Evolutionary conservation across 1,140 invertebrate genomes (phyloP).

Genomic region (Leptestheria dahalacensis): DNA sequence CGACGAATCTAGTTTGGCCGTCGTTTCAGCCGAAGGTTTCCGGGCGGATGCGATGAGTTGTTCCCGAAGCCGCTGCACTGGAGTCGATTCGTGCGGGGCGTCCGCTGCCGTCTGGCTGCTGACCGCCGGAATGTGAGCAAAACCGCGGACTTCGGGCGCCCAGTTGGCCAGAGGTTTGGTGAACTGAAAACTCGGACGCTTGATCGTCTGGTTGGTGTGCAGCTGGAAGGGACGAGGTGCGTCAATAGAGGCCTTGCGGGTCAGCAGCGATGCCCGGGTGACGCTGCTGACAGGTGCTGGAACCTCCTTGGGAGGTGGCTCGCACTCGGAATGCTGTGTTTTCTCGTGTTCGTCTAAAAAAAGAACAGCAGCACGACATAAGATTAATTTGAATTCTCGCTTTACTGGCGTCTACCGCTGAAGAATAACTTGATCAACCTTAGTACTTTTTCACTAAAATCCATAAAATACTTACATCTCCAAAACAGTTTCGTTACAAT

Average conservation of each 20-base stretch:
- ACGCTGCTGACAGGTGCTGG: not conserved
- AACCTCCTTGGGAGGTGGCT: not conserved
- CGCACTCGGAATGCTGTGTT: no score
- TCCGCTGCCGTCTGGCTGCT: no score
- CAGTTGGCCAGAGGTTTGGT: constrained; percentile 10
- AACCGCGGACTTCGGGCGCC: constrained; percentile 15
- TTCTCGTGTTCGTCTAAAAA: no score
- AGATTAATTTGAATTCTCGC: no score
- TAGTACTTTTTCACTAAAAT: no score
- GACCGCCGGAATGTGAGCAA: constrained; percentile 3
- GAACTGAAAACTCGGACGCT: constrained; percentile 1
- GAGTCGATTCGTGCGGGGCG: no score
- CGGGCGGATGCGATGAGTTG: constrained; percentile 8
- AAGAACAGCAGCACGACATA: no score
- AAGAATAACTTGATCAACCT: no score
- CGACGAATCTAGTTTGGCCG: not conserved
- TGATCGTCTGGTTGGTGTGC: not conserved
- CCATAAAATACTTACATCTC: no score
- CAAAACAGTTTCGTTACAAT: no score
- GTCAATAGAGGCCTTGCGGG: constrained; percentile 10
- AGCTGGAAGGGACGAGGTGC: constrained; percentile 11
- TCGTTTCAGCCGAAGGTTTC: not conserved
- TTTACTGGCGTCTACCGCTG: no score
- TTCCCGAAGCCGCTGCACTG: constrained; percentile 3
- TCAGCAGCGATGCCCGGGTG: not conserved